Percentiles rank a stretch among this genome's conserved stretches.
phyloP scores from a whole-genome alignment of 2,888 invertebrate genomes.

The Ochropleura leucogaster region DNA sequence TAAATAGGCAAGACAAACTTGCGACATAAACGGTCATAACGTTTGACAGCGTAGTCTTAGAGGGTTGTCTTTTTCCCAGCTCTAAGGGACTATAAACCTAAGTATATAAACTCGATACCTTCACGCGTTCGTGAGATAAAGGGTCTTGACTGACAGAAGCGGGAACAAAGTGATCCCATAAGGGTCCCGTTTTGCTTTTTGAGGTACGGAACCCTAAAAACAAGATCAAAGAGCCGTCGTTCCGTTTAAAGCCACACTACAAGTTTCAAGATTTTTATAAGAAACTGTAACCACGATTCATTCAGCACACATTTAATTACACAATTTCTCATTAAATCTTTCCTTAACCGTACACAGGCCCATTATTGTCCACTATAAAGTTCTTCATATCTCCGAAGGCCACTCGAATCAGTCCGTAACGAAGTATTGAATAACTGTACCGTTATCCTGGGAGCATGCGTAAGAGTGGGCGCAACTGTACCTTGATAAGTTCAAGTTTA shows the following conservation, averaged over 20 bases:
- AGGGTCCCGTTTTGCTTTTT: no score
- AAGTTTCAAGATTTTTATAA: neutral
- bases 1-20: neutral
- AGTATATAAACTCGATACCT: no score
- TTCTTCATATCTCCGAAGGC: slow-evolving; percentile 44
- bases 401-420: slow-evolving; percentile 48
- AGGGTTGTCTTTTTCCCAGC: no score
- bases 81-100: no score
- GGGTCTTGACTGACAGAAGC: no score
- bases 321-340: slow-evolving; percentile 24
- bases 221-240: neutral
- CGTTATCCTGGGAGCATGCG: slow-evolving; percentile 70
- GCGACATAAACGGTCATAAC: no score
- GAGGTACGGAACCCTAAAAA: no score
- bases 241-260: no score
- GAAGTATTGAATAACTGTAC: slow-evolving; percentile 75
- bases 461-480: slow-evolving; percentile 58
- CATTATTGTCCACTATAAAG: slow-evolving; percentile 37
- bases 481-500: slow-evolving; percentile 53
- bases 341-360: slow-evolving; percentile 16
- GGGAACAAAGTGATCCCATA: no score
- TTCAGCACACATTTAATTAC: slow-evolving; percentile 10
- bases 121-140: no score
- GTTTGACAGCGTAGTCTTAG: no score
- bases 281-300: slow-evolving; percentile 3